phyloP scores from a whole-genome alignment of 2,797 vertebrate genomes.

The Falco novaeseelandiae region DNA sequence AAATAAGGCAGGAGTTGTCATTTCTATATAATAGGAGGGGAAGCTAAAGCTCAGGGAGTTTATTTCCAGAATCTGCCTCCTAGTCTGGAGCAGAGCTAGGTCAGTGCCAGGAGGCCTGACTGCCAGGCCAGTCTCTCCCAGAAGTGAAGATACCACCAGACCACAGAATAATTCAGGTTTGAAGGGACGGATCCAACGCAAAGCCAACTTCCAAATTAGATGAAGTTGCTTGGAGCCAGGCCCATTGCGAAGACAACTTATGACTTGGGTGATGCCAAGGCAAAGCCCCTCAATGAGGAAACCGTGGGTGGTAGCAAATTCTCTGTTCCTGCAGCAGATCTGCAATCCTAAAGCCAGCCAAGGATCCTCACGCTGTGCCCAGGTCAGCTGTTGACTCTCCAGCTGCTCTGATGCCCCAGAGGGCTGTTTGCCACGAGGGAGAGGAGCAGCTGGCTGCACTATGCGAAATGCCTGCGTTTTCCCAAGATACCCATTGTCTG shows the following conservation, averaged over 20 bases:
- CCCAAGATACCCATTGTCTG: constrained; percentile 67
- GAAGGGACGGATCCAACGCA: neutral
- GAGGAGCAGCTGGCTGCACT: constrained; percentile 29
- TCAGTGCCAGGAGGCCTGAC: neutral
- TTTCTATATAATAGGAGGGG: neutral
- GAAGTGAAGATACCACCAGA: neutral
- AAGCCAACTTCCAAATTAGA: neutral
- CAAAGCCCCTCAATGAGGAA: neutral
- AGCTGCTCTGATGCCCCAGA: neutral
- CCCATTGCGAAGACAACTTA: neutral
- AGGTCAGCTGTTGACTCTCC: neutral
- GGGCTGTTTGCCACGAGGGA: constrained; percentile 7
- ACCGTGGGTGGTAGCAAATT: neutral
- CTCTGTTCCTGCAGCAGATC: neutral
- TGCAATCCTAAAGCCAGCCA: neutral
- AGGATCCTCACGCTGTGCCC: neutral
- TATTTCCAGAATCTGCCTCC: neutral
- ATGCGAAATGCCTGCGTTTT: neutral
- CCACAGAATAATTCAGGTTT: neutral
- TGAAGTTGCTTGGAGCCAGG: neutral
- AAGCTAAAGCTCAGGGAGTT: neutral
- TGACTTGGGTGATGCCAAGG: neutral
- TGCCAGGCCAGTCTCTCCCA: neutral
- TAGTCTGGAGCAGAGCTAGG: neutral
- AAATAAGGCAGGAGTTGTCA: neutral